A percentile compares a stretch with the other conserved stretches of the same genome.
phyloP scores from a whole-genome alignment of 2,888 invertebrate genomes.

The Scaptomyza tumidula region DNA sequence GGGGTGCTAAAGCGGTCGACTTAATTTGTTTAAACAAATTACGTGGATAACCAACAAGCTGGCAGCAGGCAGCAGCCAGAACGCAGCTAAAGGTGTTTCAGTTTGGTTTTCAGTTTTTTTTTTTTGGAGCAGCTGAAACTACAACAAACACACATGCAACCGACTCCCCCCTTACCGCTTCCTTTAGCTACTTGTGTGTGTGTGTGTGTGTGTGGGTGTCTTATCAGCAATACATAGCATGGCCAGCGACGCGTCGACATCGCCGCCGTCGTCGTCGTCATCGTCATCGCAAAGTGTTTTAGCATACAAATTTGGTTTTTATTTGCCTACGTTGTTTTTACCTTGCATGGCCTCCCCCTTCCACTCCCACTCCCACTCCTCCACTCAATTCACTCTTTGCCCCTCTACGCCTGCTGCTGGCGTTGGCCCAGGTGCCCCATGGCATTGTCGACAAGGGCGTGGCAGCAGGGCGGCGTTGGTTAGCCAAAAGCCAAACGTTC shows the following conservation, averaged over 20 bases:
- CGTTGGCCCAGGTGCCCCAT: slow-evolving; percentile 44
- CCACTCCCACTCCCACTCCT: not conserved
- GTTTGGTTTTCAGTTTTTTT: slow-evolving; percentile 1
- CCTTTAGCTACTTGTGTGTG: not conserved
- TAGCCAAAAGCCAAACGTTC: slow-evolving; percentile 69
- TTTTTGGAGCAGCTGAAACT: slow-evolving; percentile 56
- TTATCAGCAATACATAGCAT: slow-evolving; percentile 53
- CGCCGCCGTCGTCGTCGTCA: slow-evolving; percentile 24
- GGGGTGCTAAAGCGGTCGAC: slow-evolving; percentile 41
- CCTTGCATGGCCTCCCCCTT: slow-evolving; percentile 7
- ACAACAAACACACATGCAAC: slow-evolving; percentile 53
- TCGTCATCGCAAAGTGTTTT: slow-evolving; percentile 72
- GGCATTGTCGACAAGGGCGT: slow-evolving; percentile 26
- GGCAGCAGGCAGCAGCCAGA: slow-evolving; percentile 12
- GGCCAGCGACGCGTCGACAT: slow-evolving; percentile 46
- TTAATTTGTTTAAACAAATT: slow-evolving; percentile 80
- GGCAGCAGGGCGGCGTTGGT: slow-evolving; percentile 25
- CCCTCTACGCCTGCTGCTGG: slow-evolving; percentile 27
- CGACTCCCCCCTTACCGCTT: slow-evolving; percentile 1
- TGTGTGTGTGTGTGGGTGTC: slow-evolving; percentile 44
- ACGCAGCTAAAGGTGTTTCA: slow-evolving; percentile 39
- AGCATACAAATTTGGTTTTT: slow-evolving; percentile 77
- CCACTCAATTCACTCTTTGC: not conserved
- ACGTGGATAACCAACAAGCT: slow-evolving; percentile 60
- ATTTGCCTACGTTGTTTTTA: slow-evolving; percentile 62